Percentiles rank a stretch among this genome's conserved stretches.
These are phyloP conservation scores for Pterostichus madidus DNA, from an alignment of 2,888 invertebrate species.

Conservation along the genomic window DNA sequence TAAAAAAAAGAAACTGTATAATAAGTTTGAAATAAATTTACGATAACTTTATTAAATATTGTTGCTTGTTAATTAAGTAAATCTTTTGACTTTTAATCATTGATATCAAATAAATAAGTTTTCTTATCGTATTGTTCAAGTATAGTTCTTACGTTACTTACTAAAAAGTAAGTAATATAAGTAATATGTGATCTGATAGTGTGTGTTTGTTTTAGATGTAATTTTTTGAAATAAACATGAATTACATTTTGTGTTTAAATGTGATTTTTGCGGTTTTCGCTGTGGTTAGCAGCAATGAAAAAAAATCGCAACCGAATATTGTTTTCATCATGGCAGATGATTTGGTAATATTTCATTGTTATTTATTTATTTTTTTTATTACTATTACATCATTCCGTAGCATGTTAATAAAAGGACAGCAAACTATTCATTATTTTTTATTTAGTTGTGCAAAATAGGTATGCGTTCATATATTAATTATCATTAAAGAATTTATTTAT, in stretches of 20 bases:
- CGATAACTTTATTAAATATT: no score
- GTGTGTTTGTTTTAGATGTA: constrained; percentile 17
- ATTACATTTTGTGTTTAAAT: constrained; percentile 15
- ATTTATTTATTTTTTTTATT: not conserved
- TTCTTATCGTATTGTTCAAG: not conserved
- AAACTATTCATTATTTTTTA: not conserved
- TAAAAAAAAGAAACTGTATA: no score
- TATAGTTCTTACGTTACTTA: not conserved
- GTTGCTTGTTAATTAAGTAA: no score
- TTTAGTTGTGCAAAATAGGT: not conserved
- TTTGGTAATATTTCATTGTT: constrained; percentile 82
- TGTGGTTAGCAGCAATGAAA: constrained; percentile 48
- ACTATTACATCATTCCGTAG: not conserved
- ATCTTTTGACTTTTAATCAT: no score
- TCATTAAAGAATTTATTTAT: constrained; percentile 3
- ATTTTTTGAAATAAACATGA: constrained; percentile 24
- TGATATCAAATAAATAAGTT: not conserved
- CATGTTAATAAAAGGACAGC: no score
- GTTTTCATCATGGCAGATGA: constrained; percentile 93
- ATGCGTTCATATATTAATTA: not conserved
- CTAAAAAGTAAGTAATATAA: not conserved
- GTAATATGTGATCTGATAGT: no score
- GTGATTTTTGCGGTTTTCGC: constrained; percentile 37
- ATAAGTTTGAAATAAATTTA: no score
- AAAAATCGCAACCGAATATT: constrained; percentile 82